phyloP scores from a whole-genome alignment of 2,888 invertebrate species.

The Xylophagus ater region DNA sequence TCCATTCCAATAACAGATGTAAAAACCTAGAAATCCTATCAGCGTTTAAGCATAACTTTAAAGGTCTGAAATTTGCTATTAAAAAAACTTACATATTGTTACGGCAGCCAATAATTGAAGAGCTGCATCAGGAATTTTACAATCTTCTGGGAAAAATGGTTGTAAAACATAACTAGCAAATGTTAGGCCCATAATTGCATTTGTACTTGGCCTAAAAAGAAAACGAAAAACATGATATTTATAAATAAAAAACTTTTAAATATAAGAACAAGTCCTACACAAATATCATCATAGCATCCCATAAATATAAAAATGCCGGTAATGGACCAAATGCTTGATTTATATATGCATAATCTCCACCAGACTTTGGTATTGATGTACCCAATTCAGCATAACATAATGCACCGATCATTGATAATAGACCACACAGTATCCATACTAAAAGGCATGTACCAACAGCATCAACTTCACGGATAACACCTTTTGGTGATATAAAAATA shows the following conservation, averaged over 20 bases:
- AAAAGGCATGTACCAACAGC: constrained; percentile 79
- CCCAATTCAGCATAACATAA: constrained; percentile 95
- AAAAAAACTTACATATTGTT: constrained; percentile 62
- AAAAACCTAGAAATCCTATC: no score
- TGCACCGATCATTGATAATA: constrained; percentile 86
- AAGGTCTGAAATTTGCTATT: no score
- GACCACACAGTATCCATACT: constrained; percentile 80
- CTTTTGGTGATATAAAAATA: constrained; percentile 92
- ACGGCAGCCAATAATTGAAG: constrained; percentile 66
- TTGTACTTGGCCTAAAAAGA: constrained; percentile 73
- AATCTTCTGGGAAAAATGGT: constrained; percentile 67
- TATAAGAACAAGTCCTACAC: constrained; percentile 54
- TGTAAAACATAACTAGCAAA: constrained; percentile 87
- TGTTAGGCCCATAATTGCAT: constrained; percentile 92
- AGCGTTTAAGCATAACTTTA: no score
- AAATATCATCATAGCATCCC: constrained; percentile 95
- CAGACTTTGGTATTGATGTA: constrained; percentile 71
- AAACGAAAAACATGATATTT: constrained; percentile 13
- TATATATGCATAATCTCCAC: constrained; percentile 96
- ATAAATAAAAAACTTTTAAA: background rate
- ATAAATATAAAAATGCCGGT: constrained; percentile 87
- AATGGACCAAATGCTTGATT: constrained; percentile 82
- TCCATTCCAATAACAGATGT: no score
- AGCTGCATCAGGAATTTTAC: constrained; percentile 57
- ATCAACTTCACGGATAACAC: constrained; percentile 80